phyloP scores from a whole-genome alignment of 2,797 vertebrate species.

The Bryconaethiops microstoma region DNA sequence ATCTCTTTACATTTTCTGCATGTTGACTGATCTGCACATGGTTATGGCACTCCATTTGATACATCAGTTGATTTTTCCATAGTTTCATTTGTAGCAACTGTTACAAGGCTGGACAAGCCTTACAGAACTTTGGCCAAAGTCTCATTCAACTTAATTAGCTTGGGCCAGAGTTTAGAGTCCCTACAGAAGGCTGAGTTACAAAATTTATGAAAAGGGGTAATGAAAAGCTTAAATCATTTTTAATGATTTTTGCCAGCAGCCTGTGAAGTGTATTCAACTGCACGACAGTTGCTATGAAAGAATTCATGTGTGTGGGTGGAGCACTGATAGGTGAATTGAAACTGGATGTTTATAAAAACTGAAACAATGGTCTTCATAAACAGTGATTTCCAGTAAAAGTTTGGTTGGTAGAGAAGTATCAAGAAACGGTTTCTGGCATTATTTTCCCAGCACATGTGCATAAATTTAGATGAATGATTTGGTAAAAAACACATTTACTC shows the following conservation, averaged over 20 bases:
- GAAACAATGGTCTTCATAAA: slow-evolving; percentile 23
- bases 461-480: no score
- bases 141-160: background rate
- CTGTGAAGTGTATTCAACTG: no score
- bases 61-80: background rate
- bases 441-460: background rate
- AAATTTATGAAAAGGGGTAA: background rate
- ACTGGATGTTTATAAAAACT: slow-evolving; percentile 14
- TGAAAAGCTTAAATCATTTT: background rate
- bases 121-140: background rate
- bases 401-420: background rate
- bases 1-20: slow-evolving; percentile 27
- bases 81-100: background rate
- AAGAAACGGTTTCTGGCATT: background rate
- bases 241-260: no score
- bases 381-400: background rate
- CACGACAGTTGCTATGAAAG: background rate
- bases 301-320: background rate
- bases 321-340: background rate
- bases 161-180: background rate
- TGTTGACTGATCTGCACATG: background rate
- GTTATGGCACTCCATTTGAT: slow-evolving; percentile 17
- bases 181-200: background rate
- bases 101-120: background rate
- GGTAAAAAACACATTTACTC: no score